These are phyloP conservation scores for Setophaga coronata DNA, from an alignment of 2,113 vertebrate species.

Conservation along the genomic window DNA sequence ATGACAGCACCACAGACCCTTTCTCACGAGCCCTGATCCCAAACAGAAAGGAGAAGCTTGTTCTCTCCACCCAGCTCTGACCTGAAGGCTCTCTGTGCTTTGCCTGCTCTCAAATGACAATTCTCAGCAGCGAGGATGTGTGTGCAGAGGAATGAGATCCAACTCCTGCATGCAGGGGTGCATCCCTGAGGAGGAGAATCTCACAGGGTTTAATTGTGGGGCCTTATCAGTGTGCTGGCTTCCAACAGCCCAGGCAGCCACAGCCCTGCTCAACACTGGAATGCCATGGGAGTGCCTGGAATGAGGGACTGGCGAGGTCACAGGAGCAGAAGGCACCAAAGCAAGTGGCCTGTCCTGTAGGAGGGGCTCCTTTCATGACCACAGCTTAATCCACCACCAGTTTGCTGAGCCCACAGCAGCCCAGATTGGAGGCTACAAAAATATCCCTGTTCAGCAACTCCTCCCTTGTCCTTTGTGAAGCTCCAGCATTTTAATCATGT, in stretches of 20 bases:
- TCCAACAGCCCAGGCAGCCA: not conserved
- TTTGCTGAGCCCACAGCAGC: not conserved
- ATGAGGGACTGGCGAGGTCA: not conserved
- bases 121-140: not conserved
- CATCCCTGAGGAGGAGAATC: not conserved
- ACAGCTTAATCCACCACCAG: accelerated
- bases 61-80: not conserved
- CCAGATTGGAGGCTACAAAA: not conserved
- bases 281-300: not conserved
- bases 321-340: not conserved
- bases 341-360: not conserved
- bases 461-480: not conserved
- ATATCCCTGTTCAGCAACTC: not conserved
- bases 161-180: not conserved
- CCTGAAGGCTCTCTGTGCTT: not conserved
- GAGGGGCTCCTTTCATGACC: not conserved
- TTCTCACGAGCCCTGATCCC: not conserved
- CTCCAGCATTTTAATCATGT: not conserved
- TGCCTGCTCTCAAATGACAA: not conserved
- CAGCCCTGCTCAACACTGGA: not conserved
- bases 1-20: not conserved
- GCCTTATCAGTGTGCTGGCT: not conserved
- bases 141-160: not conserved
- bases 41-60: not conserved
- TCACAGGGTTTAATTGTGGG: not conserved